Evolutionary conservation across 1,140 invertebrate genomes (phyloP), one percentile per base, ranked within the genome.

Genomic region (Trachymyrmex cornetzi): DNA sequence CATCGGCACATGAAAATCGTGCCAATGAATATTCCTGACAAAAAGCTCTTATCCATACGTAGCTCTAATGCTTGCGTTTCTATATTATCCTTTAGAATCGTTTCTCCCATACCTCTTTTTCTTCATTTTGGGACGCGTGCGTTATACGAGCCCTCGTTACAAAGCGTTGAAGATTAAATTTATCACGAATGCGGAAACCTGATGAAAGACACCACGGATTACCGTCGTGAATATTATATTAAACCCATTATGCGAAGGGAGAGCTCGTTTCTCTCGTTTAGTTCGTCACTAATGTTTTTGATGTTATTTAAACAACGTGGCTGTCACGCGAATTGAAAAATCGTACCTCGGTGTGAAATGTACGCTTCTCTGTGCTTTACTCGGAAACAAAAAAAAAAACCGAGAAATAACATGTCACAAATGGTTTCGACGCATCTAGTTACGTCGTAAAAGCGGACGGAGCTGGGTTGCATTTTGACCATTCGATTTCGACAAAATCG

Each of bases 401-500:
- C 16, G 12, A 16, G n/a, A 85, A 64, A 85, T 53, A 63, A 48
- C 67, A 59, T 16, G 80, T 50, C 80, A 38, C 34, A 44, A 84
- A 75, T 61, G 44, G 80, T 84, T 74, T 84, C 80, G 69, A 61
- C 69, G 80, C 80, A 84, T 74, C 55, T 84, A 84, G 80, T 84
- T 84, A 84, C 80, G 38, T 50, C 16, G 66, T 81, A 81, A 81
- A 81, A 81, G 80, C 67, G 80, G 2, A 61, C 55, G 55, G 22
- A 44, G 3, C 38, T 9, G 80, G 16, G 55, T 14, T 57, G 82
- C 61, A 79, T 85, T 85, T 79, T 79, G 82, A 85, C 82, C 82
- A 79, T 85, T 85, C 82, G 82, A 85, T 85, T 85, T 85, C 48
- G 72, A 57, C 75, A 50, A 72, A 87, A 90, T 90, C 88, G 84